Evolutionary conservation across 1,140 invertebrate genomes (phyloP).

Genomic region (Brachionus rubens): DNA sequence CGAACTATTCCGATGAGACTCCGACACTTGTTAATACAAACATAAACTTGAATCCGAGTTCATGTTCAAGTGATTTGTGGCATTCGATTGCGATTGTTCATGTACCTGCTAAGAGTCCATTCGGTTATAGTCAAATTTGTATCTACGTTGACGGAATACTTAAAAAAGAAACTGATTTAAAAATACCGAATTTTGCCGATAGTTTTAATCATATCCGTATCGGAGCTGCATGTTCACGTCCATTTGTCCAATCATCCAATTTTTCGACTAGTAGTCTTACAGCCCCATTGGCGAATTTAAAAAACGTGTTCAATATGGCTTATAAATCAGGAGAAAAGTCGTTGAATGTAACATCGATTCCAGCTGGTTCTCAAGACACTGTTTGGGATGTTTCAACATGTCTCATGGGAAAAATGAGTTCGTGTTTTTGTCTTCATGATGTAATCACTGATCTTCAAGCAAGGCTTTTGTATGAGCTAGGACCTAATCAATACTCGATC

Average conservation of each 20-base stretch:
- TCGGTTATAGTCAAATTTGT: slow-evolving; percentile 66
- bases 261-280: slow-evolving; percentile 3
- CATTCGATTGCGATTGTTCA: slow-evolving; percentile 66
- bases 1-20: slow-evolving; percentile 66
- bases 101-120: slow-evolving; percentile 64
- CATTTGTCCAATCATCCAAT: neutral
- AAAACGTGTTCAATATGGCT: neutral
- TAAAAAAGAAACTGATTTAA: slow-evolving; percentile 50
- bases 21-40: slow-evolving; percentile 63
- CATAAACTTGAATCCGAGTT: slow-evolving; percentile 65
- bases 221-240: slow-evolving; percentile 17
- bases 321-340: neutral
- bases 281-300: slow-evolving; percentile 31
- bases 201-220: neutral
- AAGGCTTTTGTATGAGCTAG: neutral
- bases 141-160: slow-evolving; percentile 67
- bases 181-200: slow-evolving; percentile 20
- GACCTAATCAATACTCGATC: slow-evolving; percentile 35
- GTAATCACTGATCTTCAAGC: slow-evolving; percentile 6
- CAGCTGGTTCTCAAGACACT: slow-evolving; percentile 26
- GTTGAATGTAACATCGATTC: neutral
- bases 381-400: slow-evolving; percentile 17
- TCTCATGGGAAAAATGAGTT: slow-evolving; percentile 29
- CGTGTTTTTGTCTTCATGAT: slow-evolving; percentile 39
- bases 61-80: slow-evolving; percentile 66